These are phyloP conservation scores for Lacerta bilineata DNA, from an alignment of 2,797 vertebrate genomes.

Conservation along the genomic window DNA sequence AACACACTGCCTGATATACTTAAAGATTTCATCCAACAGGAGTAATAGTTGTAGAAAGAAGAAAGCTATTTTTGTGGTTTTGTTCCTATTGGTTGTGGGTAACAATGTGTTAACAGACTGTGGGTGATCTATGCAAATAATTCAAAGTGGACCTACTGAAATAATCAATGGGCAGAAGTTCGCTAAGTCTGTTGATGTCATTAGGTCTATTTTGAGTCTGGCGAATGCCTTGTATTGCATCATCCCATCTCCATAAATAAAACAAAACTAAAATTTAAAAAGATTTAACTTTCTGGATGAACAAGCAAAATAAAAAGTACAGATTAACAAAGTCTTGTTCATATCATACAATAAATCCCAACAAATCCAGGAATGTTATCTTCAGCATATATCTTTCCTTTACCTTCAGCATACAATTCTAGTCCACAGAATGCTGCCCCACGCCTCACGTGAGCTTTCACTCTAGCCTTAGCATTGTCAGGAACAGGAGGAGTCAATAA, in stretches of 20 bases:
- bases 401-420: slow-evolving; percentile 92
- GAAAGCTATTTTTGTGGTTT: too few relatives aligned
- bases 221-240: too few relatives aligned
- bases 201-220: too few relatives aligned
- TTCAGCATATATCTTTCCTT: slow-evolving; percentile 21
- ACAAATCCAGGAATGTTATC: too few relatives aligned
- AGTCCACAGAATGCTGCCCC: slow-evolving; percentile 93
- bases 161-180: too few relatives aligned
- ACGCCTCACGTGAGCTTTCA: slow-evolving; percentile 88
- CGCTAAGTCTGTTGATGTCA: too few relatives aligned
- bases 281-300: neutral
- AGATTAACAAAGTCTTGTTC: neutral
- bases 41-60: too few relatives aligned
- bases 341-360: neutral
- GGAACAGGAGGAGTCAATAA: slow-evolving; percentile 88
- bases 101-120: neutral
- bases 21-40: neutral
- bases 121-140: too few relatives aligned
- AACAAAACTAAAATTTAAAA: neutral
- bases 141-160: too few relatives aligned
- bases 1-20: neutral
- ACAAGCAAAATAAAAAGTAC: neutral
- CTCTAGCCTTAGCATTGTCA: slow-evolving; percentile 86
- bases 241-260: neutral
- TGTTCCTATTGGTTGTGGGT: neutral